A percentile compares a stretch with the other conserved stretches of the same genome.
Evolutionary conservation across 2,888 invertebrate species (phyloP).

Genomic region (Linnaemya tessellans): DNA sequence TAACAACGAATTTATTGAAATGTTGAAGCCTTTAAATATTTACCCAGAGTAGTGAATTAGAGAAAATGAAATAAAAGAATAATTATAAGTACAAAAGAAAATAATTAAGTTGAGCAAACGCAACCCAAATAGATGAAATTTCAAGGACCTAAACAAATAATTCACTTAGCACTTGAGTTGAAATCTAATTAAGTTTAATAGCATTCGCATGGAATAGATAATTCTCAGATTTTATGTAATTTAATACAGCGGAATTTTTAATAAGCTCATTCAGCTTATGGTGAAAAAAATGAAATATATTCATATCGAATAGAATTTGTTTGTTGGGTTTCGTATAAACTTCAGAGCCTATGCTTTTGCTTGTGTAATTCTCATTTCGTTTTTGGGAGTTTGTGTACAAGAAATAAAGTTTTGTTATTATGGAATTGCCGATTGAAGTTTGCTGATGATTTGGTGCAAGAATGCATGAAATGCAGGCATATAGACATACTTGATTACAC

Average conservation of each 20-base stretch:
- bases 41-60: constrained; percentile 10
- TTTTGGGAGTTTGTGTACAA: too few species aligned
- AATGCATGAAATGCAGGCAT: too few species aligned
- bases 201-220: not conserved
- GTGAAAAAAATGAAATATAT: too few species aligned
- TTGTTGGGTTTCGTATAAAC: too few species aligned
- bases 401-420: too few species aligned
- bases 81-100: not conserved
- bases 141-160: not conserved
- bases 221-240: not conserved
- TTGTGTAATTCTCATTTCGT: too few species aligned
- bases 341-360: too few species aligned
- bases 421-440: too few species aligned
- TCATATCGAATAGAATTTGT: too few species aligned
- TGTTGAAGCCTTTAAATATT: constrained; percentile 16
- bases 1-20: constrained; percentile 17
- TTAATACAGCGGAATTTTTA: not conserved
- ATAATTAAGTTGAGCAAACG: not conserved
- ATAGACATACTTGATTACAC: too few species aligned
- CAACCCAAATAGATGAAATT: too few species aligned
- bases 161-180: not conserved
- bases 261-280: not conserved
- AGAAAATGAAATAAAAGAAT: constrained; percentile 11
- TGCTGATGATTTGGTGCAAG: too few species aligned
- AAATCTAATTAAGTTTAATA: not conserved